Evolutionary conservation across 2,888 invertebrate genomes (phyloP), one percentile per base, ranked within the genome.

Genomic region (Nomada flava): DNA sequence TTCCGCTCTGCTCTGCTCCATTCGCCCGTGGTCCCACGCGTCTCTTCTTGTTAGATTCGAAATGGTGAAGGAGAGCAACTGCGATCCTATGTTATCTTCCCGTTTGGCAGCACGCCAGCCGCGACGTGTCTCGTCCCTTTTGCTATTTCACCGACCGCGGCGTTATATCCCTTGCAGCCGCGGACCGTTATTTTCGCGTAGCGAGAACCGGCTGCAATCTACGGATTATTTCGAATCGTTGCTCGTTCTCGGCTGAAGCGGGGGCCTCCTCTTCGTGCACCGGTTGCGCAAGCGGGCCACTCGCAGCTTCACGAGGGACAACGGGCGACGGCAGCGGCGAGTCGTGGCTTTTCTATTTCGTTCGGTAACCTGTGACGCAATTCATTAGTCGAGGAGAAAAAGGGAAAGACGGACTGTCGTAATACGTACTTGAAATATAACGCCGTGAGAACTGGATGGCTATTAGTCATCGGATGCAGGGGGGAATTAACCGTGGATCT

Each of bases 181-280:
- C 71, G 71, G 71, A 55, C 75, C 69, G 89, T 87, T 88, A 89
- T 88, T 89, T 89, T 88, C 89, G 86, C 86, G 67, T 70, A 71
- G 52, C 62, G 52, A 53, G 70, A 73, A 76, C 67, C 79, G 76
- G 74, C 83, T 83, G 79, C 82, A 83, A 86, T 88, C 86, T 62
- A 71, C 76, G 87, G 76, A 86, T 86, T 78, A 80, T 87, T 84
- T 79, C 72, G 82, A 85, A 82, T 86, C 81, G 68, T 72, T 59
- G 53, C 59, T 50, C 29, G 59, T 42, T 26, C 74, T 5, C 36
- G 57, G 44, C n/a, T 13, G n/a, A 13, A 26, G 57, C 20, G 26
- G 3, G 26, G 1, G 13, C 3, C 13, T n/a, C 62, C 11, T 1
- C 36, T 23, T 57, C 18, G 52, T 20, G 42, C 23, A 18, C 20